Evolutionary conservation across 2,113 vertebrate genomes (phyloP).

Genomic region (Odocoileus virginianus): DNA sequence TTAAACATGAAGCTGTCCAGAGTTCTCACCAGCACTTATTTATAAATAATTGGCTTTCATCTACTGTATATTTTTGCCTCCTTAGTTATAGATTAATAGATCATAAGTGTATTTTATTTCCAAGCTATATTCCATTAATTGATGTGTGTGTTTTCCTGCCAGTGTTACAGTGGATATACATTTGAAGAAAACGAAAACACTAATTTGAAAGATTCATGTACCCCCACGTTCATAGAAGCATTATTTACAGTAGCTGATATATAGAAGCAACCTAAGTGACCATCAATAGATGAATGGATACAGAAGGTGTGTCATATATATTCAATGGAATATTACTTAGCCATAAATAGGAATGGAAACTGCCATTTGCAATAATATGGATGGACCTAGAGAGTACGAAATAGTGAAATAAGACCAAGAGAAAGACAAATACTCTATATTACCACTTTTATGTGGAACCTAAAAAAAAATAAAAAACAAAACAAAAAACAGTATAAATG

Average conservation of each 20-base stretch:
- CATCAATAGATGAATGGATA: neutral
- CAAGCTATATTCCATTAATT: neutral
- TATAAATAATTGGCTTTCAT: neutral
- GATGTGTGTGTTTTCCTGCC: neutral
- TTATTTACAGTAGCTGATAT: neutral
- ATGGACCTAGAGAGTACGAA: neutral
- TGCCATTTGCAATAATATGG: neutral
- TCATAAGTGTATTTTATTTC: neutral
- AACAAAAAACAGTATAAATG: neutral
- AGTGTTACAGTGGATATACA: neutral
- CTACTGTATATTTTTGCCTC: neutral
- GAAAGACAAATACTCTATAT: neutral
- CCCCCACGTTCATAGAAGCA: neutral
- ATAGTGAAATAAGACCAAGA: neutral
- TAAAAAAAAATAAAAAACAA: neutral
- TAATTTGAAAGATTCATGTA: neutral
- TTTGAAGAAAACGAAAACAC: neutral
- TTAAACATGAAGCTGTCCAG: neutral
- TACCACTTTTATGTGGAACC: neutral
- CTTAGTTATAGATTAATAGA: neutral
- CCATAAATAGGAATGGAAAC: neutral
- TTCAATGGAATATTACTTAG: neutral
- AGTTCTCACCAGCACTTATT: neutral
- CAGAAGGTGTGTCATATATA: neutral
- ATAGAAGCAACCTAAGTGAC: neutral